phyloP scores from a whole-genome alignment of 2,888 invertebrate genomes.

The Perdita meconis region DNA sequence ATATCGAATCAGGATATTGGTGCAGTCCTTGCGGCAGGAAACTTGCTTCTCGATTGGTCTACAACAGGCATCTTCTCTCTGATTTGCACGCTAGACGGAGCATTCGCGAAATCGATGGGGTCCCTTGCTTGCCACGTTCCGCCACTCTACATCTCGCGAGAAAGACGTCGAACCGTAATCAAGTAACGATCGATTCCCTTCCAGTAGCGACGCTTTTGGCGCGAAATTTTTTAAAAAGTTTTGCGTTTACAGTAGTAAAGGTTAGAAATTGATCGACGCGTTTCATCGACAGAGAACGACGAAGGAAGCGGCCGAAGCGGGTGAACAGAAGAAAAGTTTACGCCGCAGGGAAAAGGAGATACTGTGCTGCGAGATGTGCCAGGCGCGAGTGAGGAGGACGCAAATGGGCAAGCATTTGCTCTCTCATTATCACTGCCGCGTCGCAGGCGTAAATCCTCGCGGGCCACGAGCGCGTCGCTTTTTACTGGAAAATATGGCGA shows the following conservation, averaged over 20 bases:
- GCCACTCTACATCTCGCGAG: constrained; percentile 44
- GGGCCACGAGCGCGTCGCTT: constrained; percentile 87
- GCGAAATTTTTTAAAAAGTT: too few relatives aligned
- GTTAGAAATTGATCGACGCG: background rate
- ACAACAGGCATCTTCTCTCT: constrained; percentile 91
- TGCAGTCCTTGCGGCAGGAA: constrained; percentile 92
- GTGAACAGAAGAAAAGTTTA: constrained; percentile 72
- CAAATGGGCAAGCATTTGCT: constrained; percentile 94
- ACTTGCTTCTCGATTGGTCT: constrained; percentile 90
- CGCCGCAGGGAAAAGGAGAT: constrained; percentile 87
- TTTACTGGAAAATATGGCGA: constrained; percentile 91
- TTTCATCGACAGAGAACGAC: constrained; percentile 45
- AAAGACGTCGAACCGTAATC: constrained; percentile 55
- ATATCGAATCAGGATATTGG: constrained; percentile 88
- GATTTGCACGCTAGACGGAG: constrained; percentile 87
- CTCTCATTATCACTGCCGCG: constrained; percentile 92
- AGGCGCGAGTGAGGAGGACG: constrained; percentile 88
- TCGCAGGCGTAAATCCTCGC: constrained; percentile 87
- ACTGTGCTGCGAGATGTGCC: constrained; percentile 90
- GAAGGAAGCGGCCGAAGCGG: constrained; percentile 43
- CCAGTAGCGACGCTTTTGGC: background rate
- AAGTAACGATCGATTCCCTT: constrained; percentile 38
- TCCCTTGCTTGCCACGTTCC: constrained; percentile 69
- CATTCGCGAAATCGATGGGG: constrained; percentile 87
- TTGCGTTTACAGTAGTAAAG: background rate